These are phyloP conservation scores for Cabera pusaria DNA, from an alignment of 2,888 invertebrate genomes.

Conservation along the genomic window DNA sequence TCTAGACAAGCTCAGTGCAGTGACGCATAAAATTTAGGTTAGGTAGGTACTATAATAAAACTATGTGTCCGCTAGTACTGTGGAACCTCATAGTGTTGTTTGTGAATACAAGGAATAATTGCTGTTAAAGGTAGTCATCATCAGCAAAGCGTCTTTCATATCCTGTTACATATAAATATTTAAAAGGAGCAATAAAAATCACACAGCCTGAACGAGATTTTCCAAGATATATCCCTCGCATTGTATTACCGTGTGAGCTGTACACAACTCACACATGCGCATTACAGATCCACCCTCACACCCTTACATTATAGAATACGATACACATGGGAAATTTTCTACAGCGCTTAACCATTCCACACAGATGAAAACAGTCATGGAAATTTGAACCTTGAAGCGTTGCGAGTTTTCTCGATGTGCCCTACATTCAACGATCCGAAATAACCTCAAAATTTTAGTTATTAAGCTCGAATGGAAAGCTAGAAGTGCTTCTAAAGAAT, in stretches of 20 bases:
- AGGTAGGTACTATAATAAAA: no score
- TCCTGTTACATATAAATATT: no score
- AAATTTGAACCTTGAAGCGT: constrained; percentile 60
- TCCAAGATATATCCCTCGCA: constrained; percentile 14
- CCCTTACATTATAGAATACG: constrained; percentile 29
- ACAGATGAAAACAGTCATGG: constrained; percentile 46
- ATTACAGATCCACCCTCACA: constrained; percentile 43
- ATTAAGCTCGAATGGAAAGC: constrained; percentile 52
- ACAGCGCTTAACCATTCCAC: constrained; percentile 47
- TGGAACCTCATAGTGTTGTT: no score
- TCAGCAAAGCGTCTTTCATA: no score
- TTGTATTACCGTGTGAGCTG: constrained; percentile 35
- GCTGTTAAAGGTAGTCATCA: no score
- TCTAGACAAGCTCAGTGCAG: no score
- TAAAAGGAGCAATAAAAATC: no score
- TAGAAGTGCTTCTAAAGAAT: constrained; percentile 37
- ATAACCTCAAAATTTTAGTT: constrained; percentile 76
- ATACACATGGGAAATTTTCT: constrained; percentile 45
- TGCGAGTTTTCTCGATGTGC: constrained; percentile 56
- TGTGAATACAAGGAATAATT: no score
- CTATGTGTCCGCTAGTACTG: no score
- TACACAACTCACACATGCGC: constrained; percentile 50
- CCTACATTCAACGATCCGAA: constrained; percentile 64
- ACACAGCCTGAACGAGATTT: no score
- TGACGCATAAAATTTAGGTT: no score